phyloP scores from a whole-genome alignment of 2,888 invertebrate genomes.

The Xestia rhomboidea region DNA sequence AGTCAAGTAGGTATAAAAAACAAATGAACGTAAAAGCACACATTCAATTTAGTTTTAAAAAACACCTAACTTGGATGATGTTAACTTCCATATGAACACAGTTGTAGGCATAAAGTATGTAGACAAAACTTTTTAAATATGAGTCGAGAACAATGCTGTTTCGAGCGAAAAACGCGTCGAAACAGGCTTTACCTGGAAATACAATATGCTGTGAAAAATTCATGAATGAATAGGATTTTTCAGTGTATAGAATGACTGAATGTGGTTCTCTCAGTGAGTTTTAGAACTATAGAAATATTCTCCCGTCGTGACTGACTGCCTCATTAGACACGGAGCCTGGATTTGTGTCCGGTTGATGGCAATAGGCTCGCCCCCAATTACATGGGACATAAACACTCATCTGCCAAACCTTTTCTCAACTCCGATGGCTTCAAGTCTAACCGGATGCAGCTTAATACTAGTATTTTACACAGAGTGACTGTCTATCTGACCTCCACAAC shows the following conservation, averaged over 20 bases:
- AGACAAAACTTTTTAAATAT: constrained; percentile 54
- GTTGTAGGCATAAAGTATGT: constrained; percentile 11
- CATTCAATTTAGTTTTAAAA: not conserved
- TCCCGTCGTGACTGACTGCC: too few species aligned
- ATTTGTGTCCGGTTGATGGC: too few species aligned
- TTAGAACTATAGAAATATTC: not conserved
- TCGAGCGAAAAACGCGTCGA: constrained; percentile 20
- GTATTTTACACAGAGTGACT: too few species aligned
- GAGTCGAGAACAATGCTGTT: constrained; percentile 35
- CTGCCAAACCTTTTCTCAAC: too few species aligned
- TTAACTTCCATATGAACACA: constrained; percentile 39
- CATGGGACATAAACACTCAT: too few species aligned
- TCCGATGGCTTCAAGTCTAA: too few species aligned
- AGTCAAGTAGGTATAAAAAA: too few species aligned
- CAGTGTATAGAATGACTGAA: not conserved
- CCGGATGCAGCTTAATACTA: too few species aligned
- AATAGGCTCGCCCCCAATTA: too few species aligned
- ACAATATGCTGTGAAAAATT: constrained; percentile 31
- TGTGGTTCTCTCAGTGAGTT: not conserved
- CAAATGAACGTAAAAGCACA: not conserved
- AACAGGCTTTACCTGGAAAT: constrained; percentile 9
- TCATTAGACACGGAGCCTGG: too few species aligned
- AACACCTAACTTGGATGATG: constrained; percentile 1
- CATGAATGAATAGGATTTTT: constrained; percentile 15
- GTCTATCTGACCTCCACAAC: too few species aligned